Conservation (phyloP, 2,113 vertebrate genomes). For the Chauna torquata region DNA sequence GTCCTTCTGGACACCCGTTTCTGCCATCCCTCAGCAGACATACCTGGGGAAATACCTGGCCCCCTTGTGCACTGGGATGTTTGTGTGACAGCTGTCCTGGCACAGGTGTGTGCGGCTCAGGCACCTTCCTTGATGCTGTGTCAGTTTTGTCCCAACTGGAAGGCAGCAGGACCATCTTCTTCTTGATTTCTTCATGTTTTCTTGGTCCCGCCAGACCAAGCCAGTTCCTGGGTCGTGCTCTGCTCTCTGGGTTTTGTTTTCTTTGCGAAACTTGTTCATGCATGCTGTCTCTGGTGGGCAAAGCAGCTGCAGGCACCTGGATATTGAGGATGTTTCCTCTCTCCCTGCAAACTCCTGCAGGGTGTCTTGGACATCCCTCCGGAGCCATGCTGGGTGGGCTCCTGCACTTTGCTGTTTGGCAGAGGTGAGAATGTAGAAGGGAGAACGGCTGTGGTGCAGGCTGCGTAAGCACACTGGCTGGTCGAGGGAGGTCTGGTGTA, state of each 20-base stretch:
- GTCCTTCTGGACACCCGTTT: neutral
- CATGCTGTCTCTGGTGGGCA: fast-evolving
- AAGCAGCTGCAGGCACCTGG: neutral
- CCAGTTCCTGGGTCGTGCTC: neutral
- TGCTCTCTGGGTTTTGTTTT: neutral
- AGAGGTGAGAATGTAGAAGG: fast-evolving
- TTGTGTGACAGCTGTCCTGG: neutral
- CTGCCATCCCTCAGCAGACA: neutral
- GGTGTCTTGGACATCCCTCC: neutral
- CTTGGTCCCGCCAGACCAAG: neutral
- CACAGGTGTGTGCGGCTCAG: fast-evolving
- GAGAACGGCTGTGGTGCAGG: neutral
- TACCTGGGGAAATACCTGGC: neutral
- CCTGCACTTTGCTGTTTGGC: fast-evolving
- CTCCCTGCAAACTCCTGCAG: neutral
- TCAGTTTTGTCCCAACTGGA: neutral
- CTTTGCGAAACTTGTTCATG: neutral
- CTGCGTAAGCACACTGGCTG: neutral
- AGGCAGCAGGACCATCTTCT: neutral
- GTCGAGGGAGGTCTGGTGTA: neutral
- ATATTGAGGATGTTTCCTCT: neutral
- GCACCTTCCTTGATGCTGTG: neutral
- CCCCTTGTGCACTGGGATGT: fast-evolving
- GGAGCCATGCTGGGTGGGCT: fast-evolving
- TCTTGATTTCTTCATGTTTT: neutral